Evolutionary conservation across 2,113 vertebrate genomes (phyloP), one percentile per base, ranked within the genome.

Genomic region (Panurus biarmicus): DNA sequence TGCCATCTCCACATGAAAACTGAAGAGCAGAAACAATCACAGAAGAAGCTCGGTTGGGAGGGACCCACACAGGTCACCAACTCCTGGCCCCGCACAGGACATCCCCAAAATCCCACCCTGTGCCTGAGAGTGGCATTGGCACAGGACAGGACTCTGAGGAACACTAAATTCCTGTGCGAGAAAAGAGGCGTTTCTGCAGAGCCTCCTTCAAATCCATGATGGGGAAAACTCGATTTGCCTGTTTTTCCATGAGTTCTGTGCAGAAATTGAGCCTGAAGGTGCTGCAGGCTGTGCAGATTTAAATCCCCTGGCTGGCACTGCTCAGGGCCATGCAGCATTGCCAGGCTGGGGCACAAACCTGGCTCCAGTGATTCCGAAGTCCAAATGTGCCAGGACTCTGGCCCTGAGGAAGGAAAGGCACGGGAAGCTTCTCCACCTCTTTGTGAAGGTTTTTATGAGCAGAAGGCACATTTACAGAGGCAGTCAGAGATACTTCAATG

Each of bases 1-100:
- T 9, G 16, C 0, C 3, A 3, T 1, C 17, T 12, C 61, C 2
- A 0, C 4, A 0, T 5, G 47, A 21, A 61, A 19, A 26, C 0
- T 18, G 75, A n/a, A 57, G 22, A 9, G 14, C 42, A 38, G 56
- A 28, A 57, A 17, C 19, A 35, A 25, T 4, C 51, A 17, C 19
- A 4, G 47, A 7, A 47, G 14, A 21, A 14, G 8, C 48, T 64
- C 29, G 3, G 16, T 1, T 47, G n/a, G n/a, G 40, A 47, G 19
- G 23, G 54, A 38, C 23, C 23, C 23, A 10, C 33, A 22, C 1
- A 3, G 12, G 31, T 17, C 74, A 47, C 38, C 64, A 14, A 2
- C 8, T 38, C 19, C 28, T 13, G 73, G 10, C 14, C 81, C 50
- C 29, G 42, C 42, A 33, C 44, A 36, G 44, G 6, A 50, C 58